Evolutionary conservation across 2,888 invertebrate genomes (phyloP).

Genomic region (Aphodius granarius): DNA sequence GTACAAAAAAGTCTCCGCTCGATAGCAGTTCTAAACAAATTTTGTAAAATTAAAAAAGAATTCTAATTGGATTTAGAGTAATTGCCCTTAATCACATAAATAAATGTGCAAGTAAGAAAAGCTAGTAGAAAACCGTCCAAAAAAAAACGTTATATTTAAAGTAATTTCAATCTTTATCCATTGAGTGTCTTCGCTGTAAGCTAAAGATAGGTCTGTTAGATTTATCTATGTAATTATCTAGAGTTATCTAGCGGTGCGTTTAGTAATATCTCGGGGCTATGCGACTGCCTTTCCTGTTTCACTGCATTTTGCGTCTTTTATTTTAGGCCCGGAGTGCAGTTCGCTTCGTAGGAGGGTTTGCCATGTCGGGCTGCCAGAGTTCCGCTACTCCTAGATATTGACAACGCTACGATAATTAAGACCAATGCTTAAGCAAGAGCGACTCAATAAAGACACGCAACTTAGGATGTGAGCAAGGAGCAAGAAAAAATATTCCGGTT

Average conservation of each 20-base stretch:
- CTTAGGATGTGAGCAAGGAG: conserved; percentile 8
- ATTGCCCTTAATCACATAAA: too few species aligned
- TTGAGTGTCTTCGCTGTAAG: neutral
- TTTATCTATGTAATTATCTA: conserved; percentile 29
- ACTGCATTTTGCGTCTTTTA: conserved; percentile 19
- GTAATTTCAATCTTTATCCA: neutral
- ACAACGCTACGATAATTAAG: conserved; percentile 18
- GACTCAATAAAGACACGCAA: conserved; percentile 20
- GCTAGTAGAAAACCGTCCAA: too few species aligned
- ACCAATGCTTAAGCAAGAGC: conserved; percentile 19
- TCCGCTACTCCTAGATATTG: neutral
- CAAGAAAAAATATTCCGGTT: conserved; percentile 9
- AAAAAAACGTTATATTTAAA: too few species aligned
- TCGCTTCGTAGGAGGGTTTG: conserved; percentile 24
- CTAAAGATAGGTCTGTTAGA: conserved; percentile 18
- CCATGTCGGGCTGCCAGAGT: neutral
- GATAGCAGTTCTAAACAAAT: too few species aligned
- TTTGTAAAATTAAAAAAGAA: too few species aligned
- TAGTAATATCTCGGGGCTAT: conserved; percentile 28
- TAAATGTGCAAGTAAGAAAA: too few species aligned
- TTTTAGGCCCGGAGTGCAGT: conserved; percentile 9
- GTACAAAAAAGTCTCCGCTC: too few species aligned
- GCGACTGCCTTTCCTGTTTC: conserved; percentile 27
- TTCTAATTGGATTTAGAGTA: too few species aligned
- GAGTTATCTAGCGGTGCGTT: conserved; percentile 26